Percentiles rank a stretch among this genome's conserved stretches.
phyloP scores from a whole-genome alignment of 2,888 invertebrate species.

The Drosophila gaucha region DNA sequence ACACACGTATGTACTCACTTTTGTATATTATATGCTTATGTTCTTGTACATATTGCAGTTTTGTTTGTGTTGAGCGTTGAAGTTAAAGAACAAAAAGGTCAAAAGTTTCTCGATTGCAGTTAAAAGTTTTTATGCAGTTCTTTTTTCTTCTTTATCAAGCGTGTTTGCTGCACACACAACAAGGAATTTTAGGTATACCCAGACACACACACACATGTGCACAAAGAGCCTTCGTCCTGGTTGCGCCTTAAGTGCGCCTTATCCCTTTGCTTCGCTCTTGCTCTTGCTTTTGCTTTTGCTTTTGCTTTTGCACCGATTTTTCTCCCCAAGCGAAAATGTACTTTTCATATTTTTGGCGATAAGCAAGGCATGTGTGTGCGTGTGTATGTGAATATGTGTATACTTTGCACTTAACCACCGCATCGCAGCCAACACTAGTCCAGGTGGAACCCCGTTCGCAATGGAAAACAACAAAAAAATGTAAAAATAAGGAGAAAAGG shows the following conservation, averaged over 20 bases:
- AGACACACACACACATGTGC: conserved; percentile 6
- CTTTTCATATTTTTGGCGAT: conserved; percentile 80
- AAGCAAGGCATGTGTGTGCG: conserved; percentile 36
- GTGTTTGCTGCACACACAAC: conserved; percentile 54
- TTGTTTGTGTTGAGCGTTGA: conserved; percentile 28
- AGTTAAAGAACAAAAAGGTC: conserved; percentile 72
- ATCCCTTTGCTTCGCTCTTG: conserved; percentile 50
- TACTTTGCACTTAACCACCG: conserved; percentile 65
- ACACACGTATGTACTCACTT: conserved; percentile 2
- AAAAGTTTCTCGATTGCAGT: conserved; percentile 78
- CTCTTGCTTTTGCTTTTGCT: conserved; percentile 27
- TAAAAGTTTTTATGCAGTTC: conserved; percentile 69
- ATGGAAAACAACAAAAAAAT: conserved; percentile 27
- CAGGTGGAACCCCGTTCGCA: conserved; percentile 52
- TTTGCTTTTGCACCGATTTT: conserved; percentile 25
- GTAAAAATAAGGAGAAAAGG: conserved; percentile 20
- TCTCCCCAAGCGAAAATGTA: conserved; percentile 55
- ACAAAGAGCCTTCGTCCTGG: conserved; percentile 33
- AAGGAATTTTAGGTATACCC: conserved; percentile 26
- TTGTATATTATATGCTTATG: conserved; percentile 15
- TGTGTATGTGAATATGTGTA: conserved; percentile 15
- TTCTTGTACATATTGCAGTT: conserved; percentile 7
- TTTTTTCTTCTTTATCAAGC: conserved; percentile 66
- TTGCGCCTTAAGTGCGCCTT: conserved; percentile 63
- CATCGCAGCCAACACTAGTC: conserved; percentile 37